These are phyloP conservation scores for Anoplophora glabripennis DNA, from an alignment of 1,140 invertebrate species.

Conservation along the genomic window DNA sequence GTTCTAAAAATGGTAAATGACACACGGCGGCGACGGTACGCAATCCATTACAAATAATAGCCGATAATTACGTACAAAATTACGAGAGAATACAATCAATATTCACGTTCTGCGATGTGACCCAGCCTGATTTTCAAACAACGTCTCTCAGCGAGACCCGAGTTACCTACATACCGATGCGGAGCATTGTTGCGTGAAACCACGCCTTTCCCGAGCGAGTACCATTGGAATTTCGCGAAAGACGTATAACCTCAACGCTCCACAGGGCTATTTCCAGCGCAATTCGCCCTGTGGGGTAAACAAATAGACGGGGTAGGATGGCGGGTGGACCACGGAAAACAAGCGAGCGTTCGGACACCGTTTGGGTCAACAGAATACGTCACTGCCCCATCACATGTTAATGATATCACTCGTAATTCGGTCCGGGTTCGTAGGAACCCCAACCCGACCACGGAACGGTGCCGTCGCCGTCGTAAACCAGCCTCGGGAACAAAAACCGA, in stretches of 20 bases:
- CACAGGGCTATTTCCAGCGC: neutral
- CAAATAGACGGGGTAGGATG: neutral
- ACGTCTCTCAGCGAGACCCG: conserved; percentile 2
- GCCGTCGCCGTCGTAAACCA: neutral
- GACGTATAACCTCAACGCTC: conserved; percentile 12
- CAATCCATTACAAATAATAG: conserved; percentile 1
- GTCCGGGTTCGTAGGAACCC: neutral
- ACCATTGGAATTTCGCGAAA: conserved; percentile 2
- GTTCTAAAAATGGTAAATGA: conserved; percentile 31
- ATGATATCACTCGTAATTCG: conserved; percentile 8
- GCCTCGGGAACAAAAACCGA: conserved; percentile 3
- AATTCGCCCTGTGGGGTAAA: neutral
- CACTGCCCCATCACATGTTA: conserved; percentile 16
- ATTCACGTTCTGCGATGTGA: neutral
- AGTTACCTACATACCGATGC: conserved; percentile 33
- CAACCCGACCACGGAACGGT: neutral
- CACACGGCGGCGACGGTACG: neutral
- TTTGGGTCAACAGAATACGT: conserved; percentile 12
- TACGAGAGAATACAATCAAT: neutral
- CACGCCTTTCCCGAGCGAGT: neutral
- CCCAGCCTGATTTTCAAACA: neutral
- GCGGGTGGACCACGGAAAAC: neutral
- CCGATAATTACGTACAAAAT: conserved; percentile 4
- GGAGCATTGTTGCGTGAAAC: conserved; percentile 14
- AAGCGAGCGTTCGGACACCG: neutral